Evolutionary conservation across 2,113 vertebrate genomes (phyloP), one percentile per base, ranked within the genome.

Genomic region (Cariama cristata): DNA sequence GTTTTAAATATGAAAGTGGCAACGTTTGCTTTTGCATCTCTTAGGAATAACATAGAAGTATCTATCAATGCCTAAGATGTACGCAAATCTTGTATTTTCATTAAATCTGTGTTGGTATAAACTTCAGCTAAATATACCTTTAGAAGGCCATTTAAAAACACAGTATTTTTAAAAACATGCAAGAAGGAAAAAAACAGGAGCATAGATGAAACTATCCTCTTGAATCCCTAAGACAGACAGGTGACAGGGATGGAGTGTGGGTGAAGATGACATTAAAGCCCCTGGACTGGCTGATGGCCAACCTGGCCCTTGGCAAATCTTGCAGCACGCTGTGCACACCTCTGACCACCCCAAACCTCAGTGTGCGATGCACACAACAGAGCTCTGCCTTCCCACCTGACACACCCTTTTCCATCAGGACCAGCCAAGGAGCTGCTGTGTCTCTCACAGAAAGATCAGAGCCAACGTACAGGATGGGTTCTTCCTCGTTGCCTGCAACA

Each of bases 261-360:
- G 4, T 35, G 44, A 90, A 75, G 47, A 53, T 32, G 42, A 47
- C 33, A 80, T 16, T 5, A 87, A 89, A 68, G 4, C 12, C 50
- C 45, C 14, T 7, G 15, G 19, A 6, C 56, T 49, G 68, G 33
- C 64, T 27, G 28, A 47, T 5, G 30, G 60, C 44, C 63, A 84
- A 3, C 14, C 2, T 2, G 5, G 40, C 42, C 58, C n/a, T 18
- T 12, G 18, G 32, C n/a, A 84, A 49, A 72, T 6, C 15, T 11
- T 8, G 30, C 35, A 44, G 44, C 55, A 58, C 4, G 28, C 30
- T 4, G 40, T 3, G 5, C 32, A 8, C 17, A 15, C 10, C 33
- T 60, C 40, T 0, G 7, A 6, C 5, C 1, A 2, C 14, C 12
- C 55, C 0, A 0, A 30, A 10, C 6, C 19, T 17, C 30, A 0